Percentiles rank a stretch among this genome's conserved stretches.
Evolutionary conservation across 2,888 invertebrate genomes (phyloP).

Genomic region (Galerucella nymphaeae): DNA sequence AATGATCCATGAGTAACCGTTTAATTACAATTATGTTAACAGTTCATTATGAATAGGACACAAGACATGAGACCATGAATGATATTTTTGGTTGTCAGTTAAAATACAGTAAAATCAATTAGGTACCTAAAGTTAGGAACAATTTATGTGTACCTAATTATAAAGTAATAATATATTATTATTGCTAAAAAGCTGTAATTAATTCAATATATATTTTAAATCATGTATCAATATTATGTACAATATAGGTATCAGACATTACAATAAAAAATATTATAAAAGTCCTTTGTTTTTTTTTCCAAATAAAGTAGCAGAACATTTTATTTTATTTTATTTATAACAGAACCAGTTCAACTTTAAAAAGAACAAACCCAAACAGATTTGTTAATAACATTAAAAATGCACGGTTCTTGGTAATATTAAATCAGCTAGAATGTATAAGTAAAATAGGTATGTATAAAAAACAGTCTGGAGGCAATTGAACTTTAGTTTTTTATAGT

Average conservation of each 20-base stretch:
- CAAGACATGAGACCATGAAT: background rate
- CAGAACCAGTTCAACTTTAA: background rate
- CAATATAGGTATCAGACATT: no score
- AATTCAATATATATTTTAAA: no score
- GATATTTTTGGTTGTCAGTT: no score
- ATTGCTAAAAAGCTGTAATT: no score
- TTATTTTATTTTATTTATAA: background rate
- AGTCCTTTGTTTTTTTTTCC: no score
- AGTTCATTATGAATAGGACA: background rate
- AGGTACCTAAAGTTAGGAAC: no score
- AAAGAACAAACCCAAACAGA: background rate
- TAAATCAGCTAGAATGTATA: background rate
- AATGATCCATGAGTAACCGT: background rate
- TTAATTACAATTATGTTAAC: background rate
- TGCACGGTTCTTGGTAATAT: background rate
- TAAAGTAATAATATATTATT: no score
- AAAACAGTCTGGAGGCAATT: constrained; percentile 10
- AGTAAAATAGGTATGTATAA: background rate
- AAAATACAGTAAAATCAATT: no score
- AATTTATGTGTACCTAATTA: no score
- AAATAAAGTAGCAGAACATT: background rate
- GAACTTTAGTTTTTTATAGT: constrained; percentile 11
- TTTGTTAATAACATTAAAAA: background rate
- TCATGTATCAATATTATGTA: no score
- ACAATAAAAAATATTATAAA: no score